Base-by-base conservation (phyloP, 2,888 invertebrate species). In the Dione juno region DNA sequence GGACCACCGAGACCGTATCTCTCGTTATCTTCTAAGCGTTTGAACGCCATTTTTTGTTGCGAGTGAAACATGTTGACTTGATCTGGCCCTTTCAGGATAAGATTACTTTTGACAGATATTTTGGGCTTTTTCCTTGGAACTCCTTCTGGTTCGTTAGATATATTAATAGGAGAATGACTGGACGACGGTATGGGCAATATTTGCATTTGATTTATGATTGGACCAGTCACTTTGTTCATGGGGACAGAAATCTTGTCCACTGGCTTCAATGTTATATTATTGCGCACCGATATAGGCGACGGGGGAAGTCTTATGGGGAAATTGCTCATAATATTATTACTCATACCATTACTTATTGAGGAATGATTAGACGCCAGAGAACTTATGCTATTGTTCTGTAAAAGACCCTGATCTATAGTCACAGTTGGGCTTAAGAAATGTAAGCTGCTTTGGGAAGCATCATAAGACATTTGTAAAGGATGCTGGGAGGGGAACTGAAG, bases 51-150 rank as follows among this genome's bases (percentile, higher is more conserved):
- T 79, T 92, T 91, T 73, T 93, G 92, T 74, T 92, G 93, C 1
- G 92, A 91, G 80, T 93, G 91, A 73, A 93, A 93, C 88, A 90
- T 92, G 74, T 93, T 90, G 37, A 88, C 88, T 73, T 92, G 90
- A 77, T 93, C 93, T 0, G 93, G 93, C 0, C 93, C 93, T 78
- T 93, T 93, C 3, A 93, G 78, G 74, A 93, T 92, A 50, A 93
- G 78, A 76, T 93, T 93, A 75, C 93, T 93, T 79, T 93, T 93
- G 0, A 93, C 93, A 0, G 93, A 93, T 84, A 93, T 93, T 77
- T 93, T 93, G 0, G 93, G 90, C 69, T 93, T 93, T 75, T 93
- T 93, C 40, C 93, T 83, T 0, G 92, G 92, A 50, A 78, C 82
- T 1, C 89, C 88, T 43, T 93, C 92, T 2, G 73, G 74, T 43